Evolutionary conservation across 2,888 invertebrate species (phyloP).

Genomic region (Tinea semifulvella): DNA sequence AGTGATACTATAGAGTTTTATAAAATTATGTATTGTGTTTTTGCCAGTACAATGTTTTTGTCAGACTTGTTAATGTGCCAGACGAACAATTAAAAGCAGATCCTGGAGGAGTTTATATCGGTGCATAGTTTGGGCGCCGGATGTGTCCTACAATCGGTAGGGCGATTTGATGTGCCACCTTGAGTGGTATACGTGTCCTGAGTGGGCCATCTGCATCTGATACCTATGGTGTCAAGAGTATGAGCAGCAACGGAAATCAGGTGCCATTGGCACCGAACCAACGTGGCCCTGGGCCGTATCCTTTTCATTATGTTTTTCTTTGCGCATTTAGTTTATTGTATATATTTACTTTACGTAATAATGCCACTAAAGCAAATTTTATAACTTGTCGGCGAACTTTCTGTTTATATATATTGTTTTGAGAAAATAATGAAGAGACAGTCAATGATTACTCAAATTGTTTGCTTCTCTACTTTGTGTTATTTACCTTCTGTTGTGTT

Average conservation of each 20-base stretch:
- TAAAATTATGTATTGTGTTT: constrained; percentile 47
- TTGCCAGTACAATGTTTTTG: constrained; percentile 58
- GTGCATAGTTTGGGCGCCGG: constrained; percentile 56
- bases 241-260: constrained; percentile 74
- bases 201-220: constrained; percentile 26
- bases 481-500: too few species aligned
- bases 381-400: background rate
- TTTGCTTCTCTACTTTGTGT: too few species aligned
- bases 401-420: background rate
- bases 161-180: constrained; percentile 68
- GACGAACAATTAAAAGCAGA: background rate
- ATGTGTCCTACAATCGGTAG: constrained; percentile 66
- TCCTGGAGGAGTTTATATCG: constrained; percentile 34
- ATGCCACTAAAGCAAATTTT: constrained; percentile 7
- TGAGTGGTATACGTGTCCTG: constrained; percentile 66
- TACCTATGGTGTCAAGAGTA: constrained; percentile 68
- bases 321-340: background rate
- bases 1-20: constrained; percentile 54
- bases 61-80: constrained; percentile 40
- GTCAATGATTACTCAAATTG: too few species aligned
- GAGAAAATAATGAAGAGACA: too few species aligned
- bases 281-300: constrained; percentile 69
- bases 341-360: constrained; percentile 8
- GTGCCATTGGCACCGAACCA: constrained; percentile 69
- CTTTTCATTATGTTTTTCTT: constrained; percentile 39